Conservation (phyloP, 2,113 vertebrate genomes). For the Catagonus wagneri region DNA sequence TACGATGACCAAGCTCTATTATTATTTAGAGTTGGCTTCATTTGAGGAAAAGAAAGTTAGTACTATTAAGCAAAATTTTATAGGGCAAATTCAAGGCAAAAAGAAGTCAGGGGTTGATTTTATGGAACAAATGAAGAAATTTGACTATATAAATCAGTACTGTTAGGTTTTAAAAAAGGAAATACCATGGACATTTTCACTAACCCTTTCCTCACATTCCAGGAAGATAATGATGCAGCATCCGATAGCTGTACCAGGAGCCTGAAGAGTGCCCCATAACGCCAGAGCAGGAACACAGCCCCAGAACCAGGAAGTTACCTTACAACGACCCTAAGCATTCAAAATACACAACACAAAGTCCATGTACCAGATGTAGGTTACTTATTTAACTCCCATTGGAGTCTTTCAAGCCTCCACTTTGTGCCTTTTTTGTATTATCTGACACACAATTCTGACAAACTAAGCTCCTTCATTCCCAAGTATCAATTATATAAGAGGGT, state of each 20-base stretch:
- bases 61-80: constrained; percentile 40
- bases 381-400: constrained; percentile 2
- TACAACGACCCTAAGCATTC: constrained; percentile 18
- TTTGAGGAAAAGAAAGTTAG: constrained; percentile 2
- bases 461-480: not conserved
- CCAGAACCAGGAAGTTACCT: not conserved
- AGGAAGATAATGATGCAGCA: not conserved
- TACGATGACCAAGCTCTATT: not conserved
- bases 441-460: constrained; percentile 18
- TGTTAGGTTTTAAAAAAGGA: not conserved
- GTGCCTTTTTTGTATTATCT: not conserved
- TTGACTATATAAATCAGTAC: not conserved
- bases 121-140: constrained; percentile 38
- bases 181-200: constrained; percentile 19
- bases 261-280: not conserved
- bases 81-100: constrained; percentile 19
- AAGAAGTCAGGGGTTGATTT: not conserved
- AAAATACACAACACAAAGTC: constrained; percentile 26
- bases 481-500: not conserved
- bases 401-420: not conserved
- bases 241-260: not conserved
- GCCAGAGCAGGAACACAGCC: constrained; percentile 24
- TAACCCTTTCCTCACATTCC: constrained; percentile 18
- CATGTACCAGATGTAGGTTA: not conserved
- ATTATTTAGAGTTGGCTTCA: constrained; percentile 1